Percentiles rank a stretch among this genome's conserved stretches.
Conservation (phyloP, 2,113 vertebrate species). For the Rhea pennata region DNA sequence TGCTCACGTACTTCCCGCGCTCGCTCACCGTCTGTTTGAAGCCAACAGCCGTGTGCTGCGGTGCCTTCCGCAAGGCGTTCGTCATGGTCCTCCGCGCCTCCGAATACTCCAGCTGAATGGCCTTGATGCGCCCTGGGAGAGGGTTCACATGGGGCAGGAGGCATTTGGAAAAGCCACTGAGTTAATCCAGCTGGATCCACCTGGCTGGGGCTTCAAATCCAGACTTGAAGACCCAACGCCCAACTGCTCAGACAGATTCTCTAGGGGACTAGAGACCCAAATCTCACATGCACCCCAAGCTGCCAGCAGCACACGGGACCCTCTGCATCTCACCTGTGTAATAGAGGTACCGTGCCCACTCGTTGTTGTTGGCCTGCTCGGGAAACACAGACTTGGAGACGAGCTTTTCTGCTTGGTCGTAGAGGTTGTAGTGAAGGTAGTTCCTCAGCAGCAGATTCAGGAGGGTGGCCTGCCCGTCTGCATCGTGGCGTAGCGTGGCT, state of each 20-base stretch:
- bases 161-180: not conserved
- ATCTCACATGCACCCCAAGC: rapidly evolving
- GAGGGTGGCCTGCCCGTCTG: slow-evolving; percentile 93
- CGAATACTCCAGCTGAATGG: slow-evolving; percentile 96
- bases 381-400: slow-evolving; percentile 97
- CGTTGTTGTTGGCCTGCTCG: slow-evolving; percentile 97
- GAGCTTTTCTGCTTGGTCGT: slow-evolving; percentile 97
- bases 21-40: slow-evolving; percentile 94
- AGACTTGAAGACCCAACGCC: not conserved
- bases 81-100: slow-evolving; percentile 95
- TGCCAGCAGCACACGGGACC: rapidly evolving
- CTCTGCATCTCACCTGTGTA: slow-evolving; percentile 86
- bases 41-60: slow-evolving; percentile 95
- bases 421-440: slow-evolving; percentile 95
- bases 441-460: slow-evolving; percentile 96
- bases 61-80: slow-evolving; percentile 94
- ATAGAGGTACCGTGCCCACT: slow-evolving; percentile 98
- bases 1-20: rapidly evolving
- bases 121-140: slow-evolving; percentile 91
- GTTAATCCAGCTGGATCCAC: not conserved
- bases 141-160: not conserved
- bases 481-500: slow-evolving; percentile 91
- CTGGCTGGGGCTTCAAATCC: not conserved
- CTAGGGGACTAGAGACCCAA: not conserved
- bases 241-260: not conserved